Percentiles rank a stretch among this genome's conserved stretches.
phyloP scores from a whole-genome alignment of 1,140 invertebrate genomes.

The Polyergus mexicanus region DNA sequence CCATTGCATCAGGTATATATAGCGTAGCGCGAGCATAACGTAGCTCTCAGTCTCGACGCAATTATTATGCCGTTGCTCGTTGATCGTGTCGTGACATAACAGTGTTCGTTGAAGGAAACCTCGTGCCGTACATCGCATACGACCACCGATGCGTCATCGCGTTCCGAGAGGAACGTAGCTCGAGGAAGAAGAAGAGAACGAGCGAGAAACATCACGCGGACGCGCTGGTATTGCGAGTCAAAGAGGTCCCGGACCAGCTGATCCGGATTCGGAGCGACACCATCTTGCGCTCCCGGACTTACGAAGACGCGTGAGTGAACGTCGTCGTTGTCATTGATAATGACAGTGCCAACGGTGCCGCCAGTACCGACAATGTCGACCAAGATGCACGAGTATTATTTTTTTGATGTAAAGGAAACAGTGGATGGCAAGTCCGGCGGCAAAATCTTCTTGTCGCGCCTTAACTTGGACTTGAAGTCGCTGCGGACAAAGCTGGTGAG shows the following conservation, averaged over 20 bases:
- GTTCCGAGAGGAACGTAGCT: too few relatives aligned
- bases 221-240: too few relatives aligned
- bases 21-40: too few relatives aligned
- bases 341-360: background rate
- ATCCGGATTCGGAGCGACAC: background rate
- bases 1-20: too few relatives aligned
- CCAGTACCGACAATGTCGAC: background rate
- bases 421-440: too few relatives aligned
- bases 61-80: too few relatives aligned
- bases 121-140: too few relatives aligned
- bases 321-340: background rate
- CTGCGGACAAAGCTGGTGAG: conserved; percentile 16
- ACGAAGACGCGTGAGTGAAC: background rate
- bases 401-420: background rate
- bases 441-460: background rate
- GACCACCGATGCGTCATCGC: too few relatives aligned
- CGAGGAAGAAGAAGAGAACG: background rate
- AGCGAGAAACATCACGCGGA: background rate
- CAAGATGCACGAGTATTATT: background rate
- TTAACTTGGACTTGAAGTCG: background rate
- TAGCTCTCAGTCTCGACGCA: too few relatives aligned
- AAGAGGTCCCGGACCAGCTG: background rate
- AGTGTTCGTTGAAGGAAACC: too few relatives aligned
- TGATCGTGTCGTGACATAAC: too few relatives aligned
- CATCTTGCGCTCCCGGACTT: conserved; percentile 12